Evolutionary conservation across 2,797 vertebrate genomes (phyloP).

Genomic region (Pristis pectinata): DNA sequence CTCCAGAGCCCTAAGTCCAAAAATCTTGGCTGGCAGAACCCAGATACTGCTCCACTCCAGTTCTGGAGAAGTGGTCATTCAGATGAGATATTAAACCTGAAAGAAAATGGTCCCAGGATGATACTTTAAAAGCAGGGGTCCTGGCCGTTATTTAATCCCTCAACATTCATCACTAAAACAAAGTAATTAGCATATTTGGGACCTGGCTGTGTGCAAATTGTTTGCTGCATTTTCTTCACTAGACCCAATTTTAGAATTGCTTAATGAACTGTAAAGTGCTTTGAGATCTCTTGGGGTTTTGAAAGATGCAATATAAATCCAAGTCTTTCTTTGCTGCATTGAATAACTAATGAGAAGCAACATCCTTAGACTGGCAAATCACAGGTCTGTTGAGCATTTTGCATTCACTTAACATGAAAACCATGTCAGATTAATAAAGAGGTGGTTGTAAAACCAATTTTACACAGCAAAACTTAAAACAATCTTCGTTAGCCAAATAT

Average conservation of each 20-base stretch:
- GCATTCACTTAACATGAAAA: not conserved
- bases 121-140: not conserved
- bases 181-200: too few relatives aligned
- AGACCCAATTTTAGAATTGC: not conserved
- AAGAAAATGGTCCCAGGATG: not conserved
- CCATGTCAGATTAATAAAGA: not conserved
- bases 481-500: not conserved
- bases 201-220: not conserved
- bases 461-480: not conserved
- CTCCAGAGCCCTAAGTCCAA: not conserved
- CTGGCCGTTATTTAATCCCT: not conserved
- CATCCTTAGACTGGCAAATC: not conserved
- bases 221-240: not conserved
- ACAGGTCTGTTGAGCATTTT: not conserved
- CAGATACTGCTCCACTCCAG: not conserved
- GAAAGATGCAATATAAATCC: not conserved
- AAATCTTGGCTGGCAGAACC: not conserved
- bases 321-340: not conserved
- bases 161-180: not conserved
- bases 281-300: not conserved
- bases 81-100: not conserved
- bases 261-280: not conserved
- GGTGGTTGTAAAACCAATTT: not conserved
- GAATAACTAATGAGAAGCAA: not conserved
- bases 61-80: not conserved